Percentiles rank a stretch among this genome's conserved stretches.
Conservation (phyloP, 2,113 vertebrate genomes). For the Talpa occidentalis region DNA sequence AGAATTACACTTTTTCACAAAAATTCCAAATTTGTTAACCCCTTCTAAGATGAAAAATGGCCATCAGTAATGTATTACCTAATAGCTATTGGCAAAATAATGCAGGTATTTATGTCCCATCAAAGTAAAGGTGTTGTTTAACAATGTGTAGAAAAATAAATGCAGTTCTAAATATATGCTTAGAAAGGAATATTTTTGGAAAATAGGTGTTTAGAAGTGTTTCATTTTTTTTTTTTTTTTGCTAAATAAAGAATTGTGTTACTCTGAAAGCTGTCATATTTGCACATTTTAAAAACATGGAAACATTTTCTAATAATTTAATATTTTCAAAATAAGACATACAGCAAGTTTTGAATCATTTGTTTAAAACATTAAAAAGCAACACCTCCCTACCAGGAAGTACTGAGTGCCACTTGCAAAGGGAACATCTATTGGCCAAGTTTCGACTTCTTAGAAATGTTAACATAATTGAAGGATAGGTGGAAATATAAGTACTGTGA, state of each 20-base stretch:
- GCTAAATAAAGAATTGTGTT: not conserved
- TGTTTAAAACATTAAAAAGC: slow-evolving; percentile 27
- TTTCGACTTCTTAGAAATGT: not conserved
- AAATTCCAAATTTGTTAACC: not conserved
- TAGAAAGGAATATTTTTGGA: not conserved
- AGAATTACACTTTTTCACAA: not conserved
- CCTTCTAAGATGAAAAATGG: not conserved
- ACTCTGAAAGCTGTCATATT: not conserved
- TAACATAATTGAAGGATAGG: not conserved
- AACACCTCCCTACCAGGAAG: slow-evolving; percentile 15
- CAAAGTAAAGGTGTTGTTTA: not conserved
- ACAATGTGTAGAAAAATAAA: not conserved
- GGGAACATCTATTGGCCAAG: not conserved
- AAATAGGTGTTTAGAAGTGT: slow-evolving; percentile 21
- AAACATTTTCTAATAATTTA: slow-evolving; percentile 41
- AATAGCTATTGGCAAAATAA: not conserved
- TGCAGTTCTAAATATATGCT: not conserved
- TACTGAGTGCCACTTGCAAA: not conserved
- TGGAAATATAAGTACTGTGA: not conserved
- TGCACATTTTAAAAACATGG: slow-evolving; percentile 21
- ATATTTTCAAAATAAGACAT: slow-evolving; percentile 40
- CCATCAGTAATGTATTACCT: not conserved
- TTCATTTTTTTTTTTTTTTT: not conserved
- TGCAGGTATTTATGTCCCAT: not conserved
- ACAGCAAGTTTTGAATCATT: not conserved